Evolutionary conservation across 92 coral and sea anemone species (phyloP).

Genomic region (Meandrina meandrites): DNA sequence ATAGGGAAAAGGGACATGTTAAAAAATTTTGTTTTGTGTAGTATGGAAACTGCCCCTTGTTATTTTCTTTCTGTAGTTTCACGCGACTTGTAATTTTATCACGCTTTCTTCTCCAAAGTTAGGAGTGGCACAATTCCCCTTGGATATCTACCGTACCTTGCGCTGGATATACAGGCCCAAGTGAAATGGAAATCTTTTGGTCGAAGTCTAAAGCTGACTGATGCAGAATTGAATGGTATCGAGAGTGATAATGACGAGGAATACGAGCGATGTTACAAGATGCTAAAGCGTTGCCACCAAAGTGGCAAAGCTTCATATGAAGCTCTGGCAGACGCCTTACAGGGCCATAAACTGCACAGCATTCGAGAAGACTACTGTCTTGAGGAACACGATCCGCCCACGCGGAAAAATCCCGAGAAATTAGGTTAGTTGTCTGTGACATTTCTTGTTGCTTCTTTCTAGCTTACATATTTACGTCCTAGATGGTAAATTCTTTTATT

Average conservation of each 20-base stretch:
- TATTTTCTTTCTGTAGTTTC: neutral
- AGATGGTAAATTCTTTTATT: too few species aligned
- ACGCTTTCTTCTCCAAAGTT: neutral
- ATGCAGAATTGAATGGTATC: neutral
- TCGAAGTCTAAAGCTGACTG: neutral
- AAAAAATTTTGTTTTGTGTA: neutral
- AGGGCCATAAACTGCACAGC: neutral
- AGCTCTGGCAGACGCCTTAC: neutral
- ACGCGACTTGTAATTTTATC: neutral
- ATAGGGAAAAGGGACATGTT: neutral
- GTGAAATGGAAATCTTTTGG: neutral
- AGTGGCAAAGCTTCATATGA: neutral
- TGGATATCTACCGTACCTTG: neutral
- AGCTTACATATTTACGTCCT: too few species aligned
- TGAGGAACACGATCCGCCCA: neutral
- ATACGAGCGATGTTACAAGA: slow-evolving; percentile 13
- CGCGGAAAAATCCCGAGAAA: neutral
- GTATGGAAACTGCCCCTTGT: neutral
- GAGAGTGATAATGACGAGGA: neutral
- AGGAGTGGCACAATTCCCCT: neutral
- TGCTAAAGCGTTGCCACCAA: neutral
- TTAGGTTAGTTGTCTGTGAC: neutral
- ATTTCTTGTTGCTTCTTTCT: too few species aligned
- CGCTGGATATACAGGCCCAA: neutral
- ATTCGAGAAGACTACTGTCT: neutral